Conservation (phyloP, 2,797 vertebrate genomes). For the Eulemur coronatus region DNA sequence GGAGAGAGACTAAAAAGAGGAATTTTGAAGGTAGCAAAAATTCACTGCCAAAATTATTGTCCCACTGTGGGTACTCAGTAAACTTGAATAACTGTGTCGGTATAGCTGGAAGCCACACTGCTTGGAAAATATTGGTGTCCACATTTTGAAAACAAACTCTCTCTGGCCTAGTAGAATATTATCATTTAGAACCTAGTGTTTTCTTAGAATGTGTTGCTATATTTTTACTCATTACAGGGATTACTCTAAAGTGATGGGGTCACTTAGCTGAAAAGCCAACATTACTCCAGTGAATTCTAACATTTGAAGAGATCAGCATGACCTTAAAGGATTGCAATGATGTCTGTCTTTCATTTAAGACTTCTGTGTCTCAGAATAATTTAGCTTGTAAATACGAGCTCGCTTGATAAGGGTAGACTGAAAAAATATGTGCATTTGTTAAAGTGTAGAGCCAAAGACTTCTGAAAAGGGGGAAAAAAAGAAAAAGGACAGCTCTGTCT, state of each 20-base stretch:
- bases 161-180: not conserved
- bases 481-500: not conserved
- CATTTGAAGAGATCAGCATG: constrained; percentile 79
- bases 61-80: not conserved
- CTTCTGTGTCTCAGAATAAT: constrained; percentile 62
- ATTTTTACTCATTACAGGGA: constrained; percentile 57
- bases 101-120: not conserved
- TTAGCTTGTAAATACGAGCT: constrained; percentile 48
- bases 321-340: constrained; percentile 74
- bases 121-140: not conserved
- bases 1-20: not conserved
- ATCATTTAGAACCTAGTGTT: constrained; percentile 60
- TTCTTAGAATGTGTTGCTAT: constrained; percentile 33
- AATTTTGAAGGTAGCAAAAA: constrained; percentile 51
- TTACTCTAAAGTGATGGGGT: constrained; percentile 66
- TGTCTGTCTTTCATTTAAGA: constrained; percentile 73
- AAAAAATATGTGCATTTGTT: constrained; percentile 61
- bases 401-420: constrained; percentile 66
- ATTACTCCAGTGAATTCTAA: constrained; percentile 69
- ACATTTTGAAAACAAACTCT: constrained; percentile 37
- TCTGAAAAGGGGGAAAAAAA: not conserved
- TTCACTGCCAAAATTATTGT: constrained; percentile 14
- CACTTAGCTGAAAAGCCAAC: constrained; percentile 67
- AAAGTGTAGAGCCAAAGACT: constrained; percentile 58
- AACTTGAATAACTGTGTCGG: constrained; percentile 19